A percentile compares a stretch with the other conserved stretches of the same genome.
Conservation (phyloP, 2,888 invertebrate species). For the Drosophila limbata region DNA sequence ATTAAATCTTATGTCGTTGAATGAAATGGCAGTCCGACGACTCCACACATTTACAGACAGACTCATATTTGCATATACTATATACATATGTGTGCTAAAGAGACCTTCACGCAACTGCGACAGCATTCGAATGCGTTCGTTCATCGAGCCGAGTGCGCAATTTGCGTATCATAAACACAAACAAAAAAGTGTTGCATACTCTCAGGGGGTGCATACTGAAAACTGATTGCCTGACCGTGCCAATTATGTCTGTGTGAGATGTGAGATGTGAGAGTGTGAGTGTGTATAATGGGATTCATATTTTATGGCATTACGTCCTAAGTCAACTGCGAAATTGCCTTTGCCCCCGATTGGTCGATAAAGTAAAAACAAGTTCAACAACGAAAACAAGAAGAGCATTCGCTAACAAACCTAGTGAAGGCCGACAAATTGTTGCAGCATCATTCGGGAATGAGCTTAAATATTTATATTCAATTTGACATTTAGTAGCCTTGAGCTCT, state of each 20-base stretch:
- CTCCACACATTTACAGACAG: neutral
- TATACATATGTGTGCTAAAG: conserved; percentile 9
- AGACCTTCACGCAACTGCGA: conserved; percentile 11
- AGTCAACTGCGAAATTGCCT: conserved; percentile 73
- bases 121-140: conserved; percentile 13
- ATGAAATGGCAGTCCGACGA: conserved; percentile 31
- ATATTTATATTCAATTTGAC: conserved; percentile 76
- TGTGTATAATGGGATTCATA: conserved; percentile 53
- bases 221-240: conserved; percentile 21
- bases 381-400: conserved; percentile 2
- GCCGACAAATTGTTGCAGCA: conserved; percentile 57
- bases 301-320: conserved; percentile 68
- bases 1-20: conserved; percentile 46
- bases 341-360: conserved; percentile 58
- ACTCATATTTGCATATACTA: conserved; percentile 26
- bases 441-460: conserved; percentile 61
- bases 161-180: conserved; percentile 14
- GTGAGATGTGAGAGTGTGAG: neutral
- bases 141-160: conserved; percentile 52
- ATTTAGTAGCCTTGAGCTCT: conserved; percentile 62
- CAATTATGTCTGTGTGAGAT: conserved; percentile 8
- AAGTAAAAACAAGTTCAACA: conserved; percentile 28
- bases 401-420: conserved; percentile 19
- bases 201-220: conserved; percentile 15
- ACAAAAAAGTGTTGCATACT: conserved; percentile 41